Conservation (phyloP, 1,140 invertebrate species). For the Forficula auricularia region DNA sequence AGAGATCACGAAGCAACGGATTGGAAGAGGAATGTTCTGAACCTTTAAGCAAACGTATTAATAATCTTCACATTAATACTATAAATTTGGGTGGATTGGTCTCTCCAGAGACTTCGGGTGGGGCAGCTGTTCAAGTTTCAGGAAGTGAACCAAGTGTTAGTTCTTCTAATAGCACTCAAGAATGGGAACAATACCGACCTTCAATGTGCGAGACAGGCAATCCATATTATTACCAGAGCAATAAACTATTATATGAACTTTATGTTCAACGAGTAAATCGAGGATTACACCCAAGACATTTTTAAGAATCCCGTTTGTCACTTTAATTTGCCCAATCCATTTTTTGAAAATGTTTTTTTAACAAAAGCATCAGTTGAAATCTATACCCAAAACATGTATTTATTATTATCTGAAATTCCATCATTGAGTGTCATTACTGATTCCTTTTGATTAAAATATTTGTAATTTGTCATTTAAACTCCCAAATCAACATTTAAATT, state of each 20-base stretch:
- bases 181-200: conserved; percentile 27
- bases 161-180: too few relatives aligned
- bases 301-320: not conserved
- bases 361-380: too few relatives aligned
- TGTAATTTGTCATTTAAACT: too few relatives aligned
- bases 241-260: conserved; percentile 39
- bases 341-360: too few relatives aligned
- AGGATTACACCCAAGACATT: conserved; percentile 18
- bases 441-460: too few relatives aligned
- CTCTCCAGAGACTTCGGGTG: not conserved
- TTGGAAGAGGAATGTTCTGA: conserved; percentile 47
- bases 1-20: conserved; percentile 33
- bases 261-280: conserved; percentile 34
- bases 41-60: conserved; percentile 56
- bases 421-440: too few relatives aligned
- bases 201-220: conserved; percentile 35
- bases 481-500: too few relatives aligned
- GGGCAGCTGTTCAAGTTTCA: too few relatives aligned
- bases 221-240: conserved; percentile 43
- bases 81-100: not conserved
- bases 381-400: too few relatives aligned
- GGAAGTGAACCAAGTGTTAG: too few relatives aligned
- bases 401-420: too few relatives aligned
- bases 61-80: conserved; percentile 56
- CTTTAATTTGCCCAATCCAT: not conserved